phyloP scores from a whole-genome alignment of 2,888 invertebrate species.

The Germaria angustata region DNA sequence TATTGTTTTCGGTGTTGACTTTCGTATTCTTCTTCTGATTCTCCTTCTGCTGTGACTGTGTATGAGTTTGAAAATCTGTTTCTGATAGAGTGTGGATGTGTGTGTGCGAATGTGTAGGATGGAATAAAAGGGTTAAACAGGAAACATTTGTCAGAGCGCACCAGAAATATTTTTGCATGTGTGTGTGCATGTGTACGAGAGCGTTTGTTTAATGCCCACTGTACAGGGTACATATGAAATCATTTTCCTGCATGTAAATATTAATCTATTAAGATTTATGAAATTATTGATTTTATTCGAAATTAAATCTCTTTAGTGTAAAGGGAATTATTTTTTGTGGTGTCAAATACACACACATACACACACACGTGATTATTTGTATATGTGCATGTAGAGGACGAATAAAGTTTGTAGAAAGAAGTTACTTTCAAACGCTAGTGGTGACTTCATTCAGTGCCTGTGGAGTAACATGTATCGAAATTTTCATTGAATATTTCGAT shows the following conservation, averaged over 20 bases:
- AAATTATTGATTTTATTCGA: slow-evolving; percentile 55
- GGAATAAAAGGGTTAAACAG: slow-evolving; percentile 59
- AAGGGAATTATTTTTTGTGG: neutral
- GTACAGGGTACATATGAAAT: neutral
- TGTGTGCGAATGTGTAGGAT: slow-evolving; percentile 5
- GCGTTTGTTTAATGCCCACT: slow-evolving; percentile 6
- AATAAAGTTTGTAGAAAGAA: too few relatives aligned
- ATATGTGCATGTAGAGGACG: too few relatives aligned
- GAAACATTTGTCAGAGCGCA: slow-evolving; percentile 62
- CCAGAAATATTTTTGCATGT: neutral
- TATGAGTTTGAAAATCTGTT: neutral
- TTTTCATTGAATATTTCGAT: too few relatives aligned
- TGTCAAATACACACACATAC: neutral
- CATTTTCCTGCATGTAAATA: neutral
- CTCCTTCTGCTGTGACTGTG: neutral
- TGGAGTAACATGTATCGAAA: too few relatives aligned
- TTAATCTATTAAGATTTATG: slow-evolving; percentile 57
- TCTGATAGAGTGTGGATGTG: neutral
- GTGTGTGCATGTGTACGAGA: neutral
- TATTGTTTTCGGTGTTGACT: slow-evolving; percentile 3
- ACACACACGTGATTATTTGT: too few relatives aligned
- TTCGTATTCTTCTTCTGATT: neutral
- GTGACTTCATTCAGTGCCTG: too few relatives aligned
- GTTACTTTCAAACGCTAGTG: too few relatives aligned
- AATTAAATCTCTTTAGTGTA: neutral